These are phyloP conservation scores for Manduca sexta DNA, from an alignment of 1,140 invertebrate genomes.

Conservation along the genomic window DNA sequence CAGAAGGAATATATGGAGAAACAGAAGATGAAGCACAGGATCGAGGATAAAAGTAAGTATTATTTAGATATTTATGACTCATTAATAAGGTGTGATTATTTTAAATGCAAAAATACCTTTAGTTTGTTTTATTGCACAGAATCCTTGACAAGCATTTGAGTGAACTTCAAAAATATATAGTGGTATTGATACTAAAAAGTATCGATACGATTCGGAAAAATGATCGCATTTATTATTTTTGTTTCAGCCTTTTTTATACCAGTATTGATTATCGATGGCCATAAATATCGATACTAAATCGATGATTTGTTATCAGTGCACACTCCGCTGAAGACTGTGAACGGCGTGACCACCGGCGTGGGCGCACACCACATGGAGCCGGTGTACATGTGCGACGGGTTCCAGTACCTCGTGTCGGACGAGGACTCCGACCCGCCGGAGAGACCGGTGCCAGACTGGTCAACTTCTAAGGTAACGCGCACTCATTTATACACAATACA, in stretches of 20 bases:
- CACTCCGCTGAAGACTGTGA: slow-evolving; percentile 37
- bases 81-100: no score
- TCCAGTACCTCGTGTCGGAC: slow-evolving; percentile 58
- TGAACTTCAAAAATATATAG: no score
- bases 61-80: background rate
- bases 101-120: no score
- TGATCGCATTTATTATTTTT: background rate
- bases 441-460: slow-evolving; percentile 31
- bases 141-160: no score
- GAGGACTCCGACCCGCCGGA: slow-evolving; percentile 34
- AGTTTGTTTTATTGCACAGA: no score
- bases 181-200: no score
- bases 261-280: no score
- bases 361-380: slow-evolving; percentile 25
- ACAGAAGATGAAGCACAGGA: slow-evolving; percentile 46
- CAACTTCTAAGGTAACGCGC: slow-evolving; percentile 37
- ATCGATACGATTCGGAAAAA: no score
- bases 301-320: slow-evolving; percentile 19
- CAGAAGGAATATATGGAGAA: slow-evolving; percentile 55
- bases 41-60: slow-evolving; percentile 45
- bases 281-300: no score
- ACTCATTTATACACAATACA: background rate
- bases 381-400: slow-evolving; percentile 54
- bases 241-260: background rate
- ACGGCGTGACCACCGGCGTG: no score